Evolutionary conservation across 2,113 vertebrate genomes (phyloP), one percentile per base, ranked within the genome.

Genomic region (Acrocephalus kingi): DNA sequence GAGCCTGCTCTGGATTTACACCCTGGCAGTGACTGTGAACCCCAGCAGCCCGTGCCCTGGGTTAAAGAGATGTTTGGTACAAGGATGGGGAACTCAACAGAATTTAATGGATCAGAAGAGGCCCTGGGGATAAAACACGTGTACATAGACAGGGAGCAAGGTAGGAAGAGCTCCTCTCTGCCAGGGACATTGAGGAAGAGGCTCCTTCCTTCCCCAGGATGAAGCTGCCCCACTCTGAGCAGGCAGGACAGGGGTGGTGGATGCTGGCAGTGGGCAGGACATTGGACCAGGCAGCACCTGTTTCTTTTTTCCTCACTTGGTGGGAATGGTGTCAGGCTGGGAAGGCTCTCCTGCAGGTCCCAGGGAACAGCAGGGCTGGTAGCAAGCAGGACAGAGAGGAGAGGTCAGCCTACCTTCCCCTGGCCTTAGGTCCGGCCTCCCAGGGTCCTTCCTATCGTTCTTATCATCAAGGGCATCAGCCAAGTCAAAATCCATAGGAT

Each of bases 401-500:
- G 33, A 79, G 31, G 33, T 48, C 56, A 61, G 87, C 96, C 0
- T 92, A 98, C 97, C 97, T 96, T 77, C 87, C 37, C 79, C 96
- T 4, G 97, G 97, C 98, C 97, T 98, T 80, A 92, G 0, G 1
- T 66, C 87, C 0, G 97, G 92, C 31, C 39, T 96, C 84, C 91
- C 55, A 58, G 49, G 14, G 45, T 79, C 96, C 51, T 78, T 94
- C 58, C 87, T 87, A 90, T 99, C 98, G 10, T 99, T 99, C 30
- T 51, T 95, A 62, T 98, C 97, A 93, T 98, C 96, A 68, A 99
- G 74, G 49, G 98, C 99, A 96, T 99, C 99, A 33, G 82, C 22
- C 93, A 99, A 98, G 96, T 98, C 82, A 2, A 99, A 94, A 27
- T 97, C 98, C 80, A 58, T 80, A 51, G 49, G 33, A 88, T 87